Conservation (phyloP, 2,888 invertebrate genomes). For the Lamellibrachia satsuma region DNA sequence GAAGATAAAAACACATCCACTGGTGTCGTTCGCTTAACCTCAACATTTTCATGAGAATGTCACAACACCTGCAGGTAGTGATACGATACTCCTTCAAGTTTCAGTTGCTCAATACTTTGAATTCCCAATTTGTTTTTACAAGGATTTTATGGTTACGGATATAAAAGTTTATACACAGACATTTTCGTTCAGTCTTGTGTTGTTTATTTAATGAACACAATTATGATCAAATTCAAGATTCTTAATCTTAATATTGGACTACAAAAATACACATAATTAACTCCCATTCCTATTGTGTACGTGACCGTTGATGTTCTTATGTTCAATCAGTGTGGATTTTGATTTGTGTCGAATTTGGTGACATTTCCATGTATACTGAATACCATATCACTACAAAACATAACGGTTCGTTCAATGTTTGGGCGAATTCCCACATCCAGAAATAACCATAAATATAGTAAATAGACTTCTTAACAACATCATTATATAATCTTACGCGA, state of each 20-base stretch:
- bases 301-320: too few species aligned
- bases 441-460: conserved; percentile 13
- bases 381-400: conserved; percentile 5
- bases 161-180: not conserved
- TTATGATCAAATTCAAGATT: not conserved
- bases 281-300: too few species aligned
- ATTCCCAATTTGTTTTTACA: not conserved
- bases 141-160: not conserved
- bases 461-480: conserved; percentile 11
- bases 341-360: not conserved
- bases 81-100: not conserved
- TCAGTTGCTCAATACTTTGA: not conserved
- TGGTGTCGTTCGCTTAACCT: not conserved
- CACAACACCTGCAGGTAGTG: not conserved
- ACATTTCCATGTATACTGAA: not conserved
- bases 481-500: conserved; percentile 10
- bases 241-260: not conserved
- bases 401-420: not conserved
- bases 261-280: not conserved
- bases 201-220: not conserved
- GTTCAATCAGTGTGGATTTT: not conserved
- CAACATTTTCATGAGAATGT: not conserved
- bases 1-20: not conserved
- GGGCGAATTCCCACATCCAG: not conserved
- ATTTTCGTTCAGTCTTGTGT: not conserved